Conservation (phyloP, 1,140 invertebrate species). For the Scaptodrosophila lebanonensis region DNA sequence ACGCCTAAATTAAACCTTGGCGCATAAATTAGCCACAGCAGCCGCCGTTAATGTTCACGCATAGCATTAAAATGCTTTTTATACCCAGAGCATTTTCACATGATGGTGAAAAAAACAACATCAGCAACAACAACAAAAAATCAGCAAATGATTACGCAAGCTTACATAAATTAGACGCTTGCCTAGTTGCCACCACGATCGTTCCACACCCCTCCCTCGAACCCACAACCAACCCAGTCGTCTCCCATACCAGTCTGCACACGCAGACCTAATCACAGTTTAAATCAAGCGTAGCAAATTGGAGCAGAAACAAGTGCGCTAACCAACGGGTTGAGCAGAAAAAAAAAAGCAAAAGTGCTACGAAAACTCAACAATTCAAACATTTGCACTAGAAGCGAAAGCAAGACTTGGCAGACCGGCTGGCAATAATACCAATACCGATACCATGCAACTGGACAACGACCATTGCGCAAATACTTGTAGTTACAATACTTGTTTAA, state of each 20-base stretch:
- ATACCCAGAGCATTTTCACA: constrained; percentile 57
- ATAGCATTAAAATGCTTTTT: not conserved
- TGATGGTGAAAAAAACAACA: constrained; percentile 12
- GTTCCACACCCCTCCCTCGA: not conserved
- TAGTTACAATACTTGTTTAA: constrained; percentile 13
- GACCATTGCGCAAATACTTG: constrained; percentile 10
- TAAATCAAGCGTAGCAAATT: constrained; percentile 74
- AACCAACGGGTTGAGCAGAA: constrained; percentile 31
- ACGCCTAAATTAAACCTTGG: constrained; percentile 55
- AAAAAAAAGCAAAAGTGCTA: constrained; percentile 11
- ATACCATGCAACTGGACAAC: constrained; percentile 27
- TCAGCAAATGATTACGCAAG: constrained; percentile 57
- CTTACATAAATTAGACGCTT: constrained; percentile 63
- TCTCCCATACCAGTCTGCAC: not conserved
- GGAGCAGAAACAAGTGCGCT: constrained; percentile 68
- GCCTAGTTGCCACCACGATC: constrained; percentile 49
- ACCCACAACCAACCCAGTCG: constrained; percentile 2
- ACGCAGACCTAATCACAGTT: constrained; percentile 51
- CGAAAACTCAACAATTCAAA: constrained; percentile 32
- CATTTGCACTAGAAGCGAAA: constrained; percentile 53
- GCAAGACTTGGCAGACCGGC: constrained; percentile 45
- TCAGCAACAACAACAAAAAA: constrained; percentile 15
- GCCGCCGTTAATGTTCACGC: constrained; percentile 23
- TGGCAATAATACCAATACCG: not conserved
- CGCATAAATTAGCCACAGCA: constrained; percentile 57